Conservation (phyloP, 2,113 vertebrate species). For the Aplodontia rufa region DNA sequence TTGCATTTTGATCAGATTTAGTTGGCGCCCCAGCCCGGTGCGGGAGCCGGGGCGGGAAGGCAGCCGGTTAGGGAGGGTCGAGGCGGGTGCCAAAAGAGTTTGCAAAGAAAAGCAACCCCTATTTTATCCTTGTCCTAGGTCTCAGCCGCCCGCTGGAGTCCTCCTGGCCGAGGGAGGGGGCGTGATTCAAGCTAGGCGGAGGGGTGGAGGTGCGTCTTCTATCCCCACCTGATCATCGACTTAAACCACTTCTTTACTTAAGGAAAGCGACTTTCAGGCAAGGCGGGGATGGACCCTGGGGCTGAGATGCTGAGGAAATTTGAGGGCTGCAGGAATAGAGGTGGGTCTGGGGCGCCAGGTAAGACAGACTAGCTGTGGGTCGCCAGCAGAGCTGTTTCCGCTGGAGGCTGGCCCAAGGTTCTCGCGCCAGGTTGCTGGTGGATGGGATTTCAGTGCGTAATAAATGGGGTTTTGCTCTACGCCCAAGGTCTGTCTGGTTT, state of each 20-base stretch:
- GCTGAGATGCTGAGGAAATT: background rate
- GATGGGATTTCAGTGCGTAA: constrained; percentile 69
- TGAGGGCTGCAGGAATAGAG: background rate
- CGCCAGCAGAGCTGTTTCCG: background rate
- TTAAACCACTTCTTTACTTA: background rate
- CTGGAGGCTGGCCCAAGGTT: background rate
- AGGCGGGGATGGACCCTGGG: background rate
- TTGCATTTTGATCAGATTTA: constrained; percentile 89
- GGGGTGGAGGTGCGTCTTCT: no score
- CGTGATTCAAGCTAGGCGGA: background rate
- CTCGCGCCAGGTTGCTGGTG: constrained; percentile 31
- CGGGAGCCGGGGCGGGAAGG: constrained; percentile 60
- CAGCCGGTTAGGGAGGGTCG: background rate
- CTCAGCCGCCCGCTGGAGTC: background rate
- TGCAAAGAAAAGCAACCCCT: constrained; percentile 5
- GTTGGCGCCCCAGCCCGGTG: constrained; percentile 74
- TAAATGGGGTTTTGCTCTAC: constrained; percentile 55
- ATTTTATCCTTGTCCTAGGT: background rate
- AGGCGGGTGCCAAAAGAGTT: constrained; percentile 9
- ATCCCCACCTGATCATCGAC: background rate
- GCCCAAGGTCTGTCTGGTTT: constrained; percentile 73
- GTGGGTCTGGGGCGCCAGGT: constrained; percentile 14
- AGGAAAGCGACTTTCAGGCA: background rate
- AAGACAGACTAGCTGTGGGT: background rate
- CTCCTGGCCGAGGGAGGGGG: background rate